Base-by-base conservation (phyloP, 2,797 vertebrate species). In the Enteromius trimaculatus region DNA sequence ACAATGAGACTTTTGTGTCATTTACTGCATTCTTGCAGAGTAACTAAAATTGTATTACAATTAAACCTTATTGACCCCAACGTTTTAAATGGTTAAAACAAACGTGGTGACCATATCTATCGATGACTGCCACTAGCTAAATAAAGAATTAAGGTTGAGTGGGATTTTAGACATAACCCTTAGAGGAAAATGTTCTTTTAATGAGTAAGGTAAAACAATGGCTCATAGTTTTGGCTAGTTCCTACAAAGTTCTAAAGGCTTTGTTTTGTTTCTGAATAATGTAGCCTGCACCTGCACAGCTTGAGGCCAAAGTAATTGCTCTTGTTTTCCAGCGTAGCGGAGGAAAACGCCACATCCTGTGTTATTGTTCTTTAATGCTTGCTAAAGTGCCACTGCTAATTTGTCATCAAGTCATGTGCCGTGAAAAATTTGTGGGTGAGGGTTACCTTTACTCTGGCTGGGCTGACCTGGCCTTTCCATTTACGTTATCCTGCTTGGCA, bases 281-380 rank as follows among this genome's bases (percentile, higher is more conserved):
- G 75, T 71, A 60, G 64, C n/a, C 42, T 37, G 51, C 72, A 75
- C 81, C 85, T 72, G 85, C 85, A 47, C 69, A 37, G 78, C 49
- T 77, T 77, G 55, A 44, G 81, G 66, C 51, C 65, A 80, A 51
- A 51, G 26, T 82, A 79, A 72, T 79, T 71, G 75, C 66, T 70
- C n/a, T 77, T 64, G 71, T 83, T 80, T 82, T 82, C 80, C 69
- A 53, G n/a, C 21, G 31, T 10, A 37, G 39, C 65, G 19, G 34
- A 65, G 65, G 70, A 47, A 62, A 84, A 74, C 37, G 65, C 21
- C 76, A 72, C 65, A 70, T 86, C 68, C 83, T 83, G 85, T 83
- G 42, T 66, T 83, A 64, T 83, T 86, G 85, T 86, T 82, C 31
- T 70, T 51, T 31, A 68, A 66, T 44, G 42, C 51, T 80, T 64